These are phyloP conservation scores for Entosphenus tridentatus DNA, from an alignment of 2,113 vertebrate genomes.

Conservation along the genomic window DNA sequence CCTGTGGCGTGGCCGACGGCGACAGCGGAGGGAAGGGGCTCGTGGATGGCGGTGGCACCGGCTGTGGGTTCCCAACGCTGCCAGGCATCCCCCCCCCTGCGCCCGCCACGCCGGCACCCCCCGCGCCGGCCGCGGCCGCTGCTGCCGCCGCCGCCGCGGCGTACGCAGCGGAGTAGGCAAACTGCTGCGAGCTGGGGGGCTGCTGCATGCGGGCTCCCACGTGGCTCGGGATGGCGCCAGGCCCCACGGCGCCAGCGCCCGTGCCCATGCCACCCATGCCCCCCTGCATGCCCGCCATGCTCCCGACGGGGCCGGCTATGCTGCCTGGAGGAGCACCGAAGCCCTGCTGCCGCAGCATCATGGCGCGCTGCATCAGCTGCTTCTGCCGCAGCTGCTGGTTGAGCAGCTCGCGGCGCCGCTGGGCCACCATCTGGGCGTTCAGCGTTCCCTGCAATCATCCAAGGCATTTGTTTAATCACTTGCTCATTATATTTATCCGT, in stretches of 20 bases:
- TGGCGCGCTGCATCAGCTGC: slow-evolving; percentile 62
- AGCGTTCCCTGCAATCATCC: slow-evolving; percentile 36
- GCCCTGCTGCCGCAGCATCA: slow-evolving; percentile 61
- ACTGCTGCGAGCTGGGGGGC: slow-evolving; percentile 33
- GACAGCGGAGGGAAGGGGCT: slow-evolving; percentile 9
- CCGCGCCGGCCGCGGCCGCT: too few species aligned
- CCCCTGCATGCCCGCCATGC: slow-evolving; percentile 30
- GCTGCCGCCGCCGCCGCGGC: slow-evolving; percentile 32
- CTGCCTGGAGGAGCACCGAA: not conserved
- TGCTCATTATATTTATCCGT: not conserved
- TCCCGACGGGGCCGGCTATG: slow-evolving; percentile 17
- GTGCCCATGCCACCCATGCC: slow-evolving; percentile 8
- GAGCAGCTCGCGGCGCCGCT: slow-evolving; percentile 65
- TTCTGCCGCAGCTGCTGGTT: slow-evolving; percentile 38
- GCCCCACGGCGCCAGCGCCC: too few species aligned
- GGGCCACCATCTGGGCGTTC: slow-evolving; percentile 80
- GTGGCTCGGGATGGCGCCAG: slow-evolving; percentile 13
- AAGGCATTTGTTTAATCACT: not conserved
- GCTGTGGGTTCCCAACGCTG: too few species aligned
- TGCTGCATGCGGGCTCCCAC: slow-evolving; percentile 17
- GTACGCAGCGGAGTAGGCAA: slow-evolving; percentile 46
- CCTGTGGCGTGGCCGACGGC: too few species aligned
- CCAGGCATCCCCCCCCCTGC: too few species aligned
- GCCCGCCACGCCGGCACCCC: too few species aligned
- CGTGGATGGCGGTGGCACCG: slow-evolving; percentile 40